Evolutionary conservation across 2,113 vertebrate genomes (phyloP).

Genomic region (Thoracochromis brauschi): DNA sequence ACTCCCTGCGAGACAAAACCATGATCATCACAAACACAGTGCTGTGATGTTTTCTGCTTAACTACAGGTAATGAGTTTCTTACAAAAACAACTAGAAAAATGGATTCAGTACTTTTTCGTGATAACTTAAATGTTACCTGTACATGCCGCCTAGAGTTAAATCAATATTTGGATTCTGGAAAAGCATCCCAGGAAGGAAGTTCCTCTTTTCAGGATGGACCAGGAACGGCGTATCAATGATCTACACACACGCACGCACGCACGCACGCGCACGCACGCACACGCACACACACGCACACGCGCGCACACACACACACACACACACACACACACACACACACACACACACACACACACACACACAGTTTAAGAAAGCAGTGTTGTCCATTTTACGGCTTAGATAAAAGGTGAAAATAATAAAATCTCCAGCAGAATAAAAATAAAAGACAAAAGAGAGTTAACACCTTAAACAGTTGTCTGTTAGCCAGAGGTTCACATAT

Average conservation of each 20-base stretch:
- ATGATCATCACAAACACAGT: background rate
- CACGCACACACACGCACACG: too few relatives aligned
- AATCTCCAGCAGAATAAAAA: background rate
- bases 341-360: slow-evolving; percentile 20
- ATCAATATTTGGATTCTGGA: slow-evolving; percentile 80
- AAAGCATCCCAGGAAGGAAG: slow-evolving; percentile 82
- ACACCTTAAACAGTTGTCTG: slow-evolving; percentile 82
- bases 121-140: slow-evolving; percentile 45
- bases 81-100: background rate
- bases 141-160: slow-evolving; percentile 77
- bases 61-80: background rate
- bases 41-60: background rate
- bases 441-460: background rate
- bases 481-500: slow-evolving; percentile 89
- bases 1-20: slow-evolving; percentile 71
- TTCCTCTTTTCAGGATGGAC: slow-evolving; percentile 81
- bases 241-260: slow-evolving; percentile 57
- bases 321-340: slow-evolving; percentile 42
- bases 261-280: too few relatives aligned
- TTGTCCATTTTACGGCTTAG: background rate
- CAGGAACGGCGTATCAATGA: slow-evolving; percentile 89
- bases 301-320: slow-evolving; percentile 42
- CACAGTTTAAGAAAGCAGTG: background rate
- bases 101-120: background rate
- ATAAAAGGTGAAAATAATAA: background rate